phyloP scores from a whole-genome alignment of 2,113 vertebrate species.

The Edolisoma coerulescens region DNA sequence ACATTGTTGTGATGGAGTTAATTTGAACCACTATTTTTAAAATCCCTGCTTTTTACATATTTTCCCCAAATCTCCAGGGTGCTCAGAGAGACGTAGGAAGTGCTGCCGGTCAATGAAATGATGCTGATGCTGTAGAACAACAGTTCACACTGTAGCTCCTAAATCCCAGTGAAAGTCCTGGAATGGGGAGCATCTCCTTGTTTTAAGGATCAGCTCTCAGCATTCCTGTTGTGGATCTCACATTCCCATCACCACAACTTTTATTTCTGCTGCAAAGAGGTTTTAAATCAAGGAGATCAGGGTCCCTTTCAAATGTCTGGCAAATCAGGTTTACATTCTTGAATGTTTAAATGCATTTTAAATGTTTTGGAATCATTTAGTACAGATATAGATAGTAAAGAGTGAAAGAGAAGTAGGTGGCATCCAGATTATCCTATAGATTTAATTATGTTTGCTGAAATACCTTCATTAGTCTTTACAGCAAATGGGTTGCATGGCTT shows the following conservation, averaged over 20 bases:
- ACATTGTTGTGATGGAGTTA: constrained; percentile 44
- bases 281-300: neutral
- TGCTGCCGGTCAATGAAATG: neutral
- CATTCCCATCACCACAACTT: neutral
- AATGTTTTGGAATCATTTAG: neutral
- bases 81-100: neutral
- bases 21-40: constrained; percentile 58
- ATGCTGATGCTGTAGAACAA: neutral
- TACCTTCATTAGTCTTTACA: neutral
- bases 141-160: neutral
- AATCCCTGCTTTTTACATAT: constrained; percentile 34
- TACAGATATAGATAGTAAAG: neutral
- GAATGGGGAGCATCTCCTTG: neutral
- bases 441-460: neutral
- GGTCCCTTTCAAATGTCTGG: neutral
- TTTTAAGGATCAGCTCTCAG: neutral
- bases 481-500: neutral
- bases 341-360: neutral
- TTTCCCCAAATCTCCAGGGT: constrained; percentile 43
- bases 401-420: neutral
- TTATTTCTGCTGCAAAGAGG: neutral
- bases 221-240: neutral
- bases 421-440: neutral
- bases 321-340: neutral
- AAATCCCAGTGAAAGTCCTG: neutral